Evolutionary conservation across 2,797 vertebrate genomes (phyloP).

Genomic region (Aselliscus stoliczkanus): DNA sequence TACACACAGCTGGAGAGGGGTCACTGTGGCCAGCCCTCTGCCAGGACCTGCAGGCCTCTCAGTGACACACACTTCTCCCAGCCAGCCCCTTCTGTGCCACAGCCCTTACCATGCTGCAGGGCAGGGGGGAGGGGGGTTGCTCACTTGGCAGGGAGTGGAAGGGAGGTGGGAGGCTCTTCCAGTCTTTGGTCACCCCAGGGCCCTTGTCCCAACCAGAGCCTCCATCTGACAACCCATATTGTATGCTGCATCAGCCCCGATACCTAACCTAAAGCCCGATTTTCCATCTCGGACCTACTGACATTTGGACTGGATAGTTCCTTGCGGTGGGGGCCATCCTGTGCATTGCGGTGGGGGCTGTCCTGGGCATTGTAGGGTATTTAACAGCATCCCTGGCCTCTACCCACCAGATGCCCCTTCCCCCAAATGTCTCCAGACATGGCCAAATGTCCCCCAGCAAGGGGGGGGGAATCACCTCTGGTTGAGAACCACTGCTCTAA

Average conservation of each 20-base stretch:
- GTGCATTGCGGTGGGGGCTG: no score
- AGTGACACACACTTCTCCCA: neutral
- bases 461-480: neutral
- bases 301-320: neutral
- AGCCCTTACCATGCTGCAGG: neutral
- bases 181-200: neutral
- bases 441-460: neutral
- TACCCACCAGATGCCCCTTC: neutral
- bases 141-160: neutral
- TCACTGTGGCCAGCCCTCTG: neutral
- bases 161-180: fast-evolving
- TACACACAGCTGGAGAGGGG: neutral
- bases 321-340: neutral
- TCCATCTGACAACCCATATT: neutral
- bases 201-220: neutral
- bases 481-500: neutral
- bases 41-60: neutral
- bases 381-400: neutral
- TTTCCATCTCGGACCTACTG: neutral
- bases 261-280: neutral
- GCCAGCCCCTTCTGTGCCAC: neutral
- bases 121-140: neutral
- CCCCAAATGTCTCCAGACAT: neutral
- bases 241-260: fast-evolving
- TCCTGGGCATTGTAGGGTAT: neutral